These are phyloP conservation scores for Drosophila serrata DNA, from an alignment of 1,140 invertebrate genomes.

Conservation along the genomic window DNA sequence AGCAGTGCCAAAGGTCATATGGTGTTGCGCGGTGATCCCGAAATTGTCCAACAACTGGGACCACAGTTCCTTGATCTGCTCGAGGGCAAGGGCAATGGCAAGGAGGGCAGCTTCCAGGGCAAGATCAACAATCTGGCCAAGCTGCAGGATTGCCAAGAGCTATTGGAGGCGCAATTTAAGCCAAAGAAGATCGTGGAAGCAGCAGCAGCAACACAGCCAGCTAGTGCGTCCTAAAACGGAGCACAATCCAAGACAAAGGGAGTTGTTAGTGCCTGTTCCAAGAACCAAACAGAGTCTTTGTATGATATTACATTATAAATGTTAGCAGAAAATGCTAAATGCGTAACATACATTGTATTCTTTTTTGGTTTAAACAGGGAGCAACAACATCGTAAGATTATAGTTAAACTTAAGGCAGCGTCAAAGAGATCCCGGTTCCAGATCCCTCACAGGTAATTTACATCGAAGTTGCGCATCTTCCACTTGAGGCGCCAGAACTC, in stretches of 20 bases:
- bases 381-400: slow-evolving; percentile 85
- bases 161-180: slow-evolving; percentile 80
- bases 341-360: slow-evolving; percentile 47
- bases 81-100: slow-evolving; percentile 88
- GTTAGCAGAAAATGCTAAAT: slow-evolving; percentile 17
- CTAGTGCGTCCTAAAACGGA: slow-evolving; percentile 27
- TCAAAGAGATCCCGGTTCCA: background rate
- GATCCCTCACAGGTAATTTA: slow-evolving; percentile 87
- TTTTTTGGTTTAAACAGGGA: slow-evolving; percentile 31
- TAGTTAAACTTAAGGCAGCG: slow-evolving; percentile 54
- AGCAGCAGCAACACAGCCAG: slow-evolving; percentile 4
- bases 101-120: slow-evolving; percentile 87
- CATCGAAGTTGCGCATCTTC: slow-evolving; percentile 92
- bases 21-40: slow-evolving; percentile 87
- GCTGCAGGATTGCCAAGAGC: slow-evolving; percentile 84
- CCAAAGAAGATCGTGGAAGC: slow-evolving; percentile 78
- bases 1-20: slow-evolving; percentile 87
- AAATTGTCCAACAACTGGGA: slow-evolving; percentile 85
- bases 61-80: slow-evolving; percentile 87
- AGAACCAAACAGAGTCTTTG: slow-evolving; percentile 7
- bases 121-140: slow-evolving; percentile 87
- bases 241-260: background rate
- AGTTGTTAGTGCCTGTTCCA: background rate
- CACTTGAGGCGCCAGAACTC: slow-evolving; percentile 90
- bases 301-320: slow-evolving; percentile 15